A percentile compares a stretch with the other conserved stretches of the same genome.
These are phyloP conservation scores for Muscicapa comitata DNA, from an alignment of 2,797 vertebrate genomes.

Conservation along the genomic window DNA sequence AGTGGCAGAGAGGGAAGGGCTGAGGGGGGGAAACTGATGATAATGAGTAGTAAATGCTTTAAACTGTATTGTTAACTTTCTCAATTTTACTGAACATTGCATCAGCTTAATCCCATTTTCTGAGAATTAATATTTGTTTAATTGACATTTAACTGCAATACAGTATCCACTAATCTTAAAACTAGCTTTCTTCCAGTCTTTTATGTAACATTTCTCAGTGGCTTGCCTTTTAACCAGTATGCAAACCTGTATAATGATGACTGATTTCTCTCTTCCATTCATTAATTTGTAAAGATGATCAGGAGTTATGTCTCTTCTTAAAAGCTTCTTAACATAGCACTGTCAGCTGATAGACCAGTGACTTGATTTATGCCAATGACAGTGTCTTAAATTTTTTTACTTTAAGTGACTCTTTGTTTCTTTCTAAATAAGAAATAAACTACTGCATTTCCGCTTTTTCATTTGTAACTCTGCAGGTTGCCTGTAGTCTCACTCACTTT, in stretches of 20 bases:
- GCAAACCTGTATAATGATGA: neutral
- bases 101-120: conserved; percentile 40
- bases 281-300: neutral
- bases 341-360: neutral
- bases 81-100: conserved; percentile 42
- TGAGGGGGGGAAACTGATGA: neutral
- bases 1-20: neutral
- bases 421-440: conserved; percentile 11
- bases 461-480: neutral
- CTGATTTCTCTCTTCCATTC: neutral
- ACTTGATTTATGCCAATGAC: neutral
- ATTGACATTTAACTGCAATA: conserved; percentile 31
- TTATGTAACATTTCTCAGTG: neutral
- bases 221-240: conserved; percentile 23
- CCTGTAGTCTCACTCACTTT: neutral
- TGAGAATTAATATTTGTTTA: conserved; percentile 37
- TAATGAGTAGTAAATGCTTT: neutral
- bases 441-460: neutral
- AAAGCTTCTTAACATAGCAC: conserved; percentile 4
- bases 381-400: neutral
- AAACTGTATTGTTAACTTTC: conserved; percentile 21
- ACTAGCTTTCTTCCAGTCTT: conserved; percentile 22
- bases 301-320: neutral
- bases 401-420: conserved; percentile 10
- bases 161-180: conserved; percentile 30